Base-by-base conservation (phyloP, 2,797 vertebrate species). In the Linurgus olivaceus region DNA sequence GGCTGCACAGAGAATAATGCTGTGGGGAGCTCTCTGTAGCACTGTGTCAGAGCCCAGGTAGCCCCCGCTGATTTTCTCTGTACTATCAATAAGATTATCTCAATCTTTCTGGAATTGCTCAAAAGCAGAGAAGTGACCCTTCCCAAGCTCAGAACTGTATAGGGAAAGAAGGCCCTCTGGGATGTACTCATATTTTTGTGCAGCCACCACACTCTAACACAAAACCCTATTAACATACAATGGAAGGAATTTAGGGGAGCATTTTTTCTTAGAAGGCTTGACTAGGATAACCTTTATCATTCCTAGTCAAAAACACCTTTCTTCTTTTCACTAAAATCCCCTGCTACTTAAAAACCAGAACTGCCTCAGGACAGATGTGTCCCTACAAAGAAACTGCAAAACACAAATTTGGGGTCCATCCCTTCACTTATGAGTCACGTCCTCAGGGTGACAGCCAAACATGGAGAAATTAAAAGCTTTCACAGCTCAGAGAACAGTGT, bases 291-390 rank as follows among this genome's bases (percentile, higher is more conserved):
- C 42, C 62, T 94, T 90, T 85, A 67, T 51, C 40, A 75, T 68
- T 44, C 38, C 47, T 35, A 67, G 61, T 74, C 29, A 91, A 94
- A 95, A 83, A 1, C 13, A 74, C 38, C 47, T 93, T 94, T 94
- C 31, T 88, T 91, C 81, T 74, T 40, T 35, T 68, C 76, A 42
- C 31, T 88, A 47, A 93, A 95, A 42, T 63, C 73, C 75, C 85
- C 89, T 86, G 62, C 79, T 65, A 93, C 79, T 91, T 95, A 35
- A 88, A 96, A 94, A 94, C 73, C 33, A 91, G 26, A 88, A 84
- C 24, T 29, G 94, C 94, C 85, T 97, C 58, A 55, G 87, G 94
- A 91, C 66, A 91, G 87, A 75, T 14, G 40, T 81, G 82, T 81
- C 76, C 95, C 87, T 78, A 78, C 62, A 94, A 92, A 93, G 92